Evolutionary conservation across 2,797 vertebrate species (phyloP), one percentile per base, ranked within the genome.

Genomic region (Malacoctenus gilli): DNA sequence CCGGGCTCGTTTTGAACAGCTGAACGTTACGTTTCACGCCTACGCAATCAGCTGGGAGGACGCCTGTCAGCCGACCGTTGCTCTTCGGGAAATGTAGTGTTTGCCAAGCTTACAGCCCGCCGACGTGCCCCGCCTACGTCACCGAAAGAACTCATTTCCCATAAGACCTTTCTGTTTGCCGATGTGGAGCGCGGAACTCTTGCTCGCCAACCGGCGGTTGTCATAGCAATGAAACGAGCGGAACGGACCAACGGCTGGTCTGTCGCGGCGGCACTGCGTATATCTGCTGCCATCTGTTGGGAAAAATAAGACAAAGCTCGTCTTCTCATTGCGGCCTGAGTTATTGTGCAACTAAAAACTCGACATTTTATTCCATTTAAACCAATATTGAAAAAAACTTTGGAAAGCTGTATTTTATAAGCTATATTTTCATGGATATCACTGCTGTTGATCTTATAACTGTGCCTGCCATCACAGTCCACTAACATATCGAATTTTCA

Each of bases 151-250:
- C 82, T 80, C 83, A 48, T 63, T 64, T 80, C 85, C 89, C 88
- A 51, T 1, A 1, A 82, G 15, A 55, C 77, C 31, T 79, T 61
- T 3, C 4, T 4, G 4, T 46, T 41, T 89, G 88, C 80, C 59
- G 74, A 89, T 88, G 89, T 90, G 88, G 88, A 89, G 67, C 78
- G 11, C 85, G 87, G 87, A 89, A 89, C 64, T 81, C 25, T 15
- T 6, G 12, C 2, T 1, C 9, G 10, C 11, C 13, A 35, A 20
- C 11, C 4, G 16, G n/a, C 52, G 52, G 57, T 70, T 60, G 61
- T 51, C 66, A 68, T 47, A 59, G 56, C 70, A 62, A 58, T 59
- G 16, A n/a, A 65, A 19, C 12, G 14, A 42, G 38, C 36, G 10
- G 53, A n/a, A 53, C 12, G 2, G 7, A n/a, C 11, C 14, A 9